These are phyloP conservation scores for Sprattus sprattus DNA, from an alignment of 2,113 vertebrate genomes.

Conservation along the genomic window DNA sequence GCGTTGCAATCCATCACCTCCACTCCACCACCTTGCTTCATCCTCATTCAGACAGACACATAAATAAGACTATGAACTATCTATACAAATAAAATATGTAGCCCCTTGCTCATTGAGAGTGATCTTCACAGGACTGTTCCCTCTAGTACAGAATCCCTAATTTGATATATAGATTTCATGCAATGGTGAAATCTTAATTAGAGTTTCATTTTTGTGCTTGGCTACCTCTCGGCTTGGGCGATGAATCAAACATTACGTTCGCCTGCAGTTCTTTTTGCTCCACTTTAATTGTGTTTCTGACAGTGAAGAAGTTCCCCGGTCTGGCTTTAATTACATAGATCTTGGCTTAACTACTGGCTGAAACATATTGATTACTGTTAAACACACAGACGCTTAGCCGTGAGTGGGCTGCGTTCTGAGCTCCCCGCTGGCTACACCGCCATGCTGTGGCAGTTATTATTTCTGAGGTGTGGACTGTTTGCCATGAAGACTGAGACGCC, in stretches of 20 bases:
- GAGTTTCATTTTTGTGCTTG: constrained; percentile 52
- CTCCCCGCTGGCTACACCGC: background rate
- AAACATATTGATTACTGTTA: constrained; percentile 42
- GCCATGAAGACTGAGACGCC: background rate
- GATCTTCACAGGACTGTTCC: constrained; percentile 45
- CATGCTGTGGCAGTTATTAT: background rate
- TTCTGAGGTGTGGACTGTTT: background rate
- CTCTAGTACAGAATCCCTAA: constrained; percentile 51
- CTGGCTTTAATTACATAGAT: constrained; percentile 38
- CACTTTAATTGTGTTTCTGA: constrained; percentile 62
- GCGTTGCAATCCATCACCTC: background rate
- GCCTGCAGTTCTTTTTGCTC: constrained; percentile 56
- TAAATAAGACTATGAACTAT: background rate
- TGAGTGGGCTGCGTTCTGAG: background rate
- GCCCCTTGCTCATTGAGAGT: constrained; percentile 39
- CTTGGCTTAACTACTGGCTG: constrained; percentile 36
- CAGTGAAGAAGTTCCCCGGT: constrained; percentile 39
- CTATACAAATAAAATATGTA: background rate
- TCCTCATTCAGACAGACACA: background rate
- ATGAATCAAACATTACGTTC: constrained; percentile 57
- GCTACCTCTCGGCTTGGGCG: constrained; percentile 46
- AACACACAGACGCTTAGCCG: constrained; percentile 29
- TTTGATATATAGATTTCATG: constrained; percentile 68
- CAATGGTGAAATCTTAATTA: constrained; percentile 65
- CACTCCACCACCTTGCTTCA: background rate